Conservation (phyloP, 2,113 vertebrate species). For the Sigmodon hispidus region DNA sequence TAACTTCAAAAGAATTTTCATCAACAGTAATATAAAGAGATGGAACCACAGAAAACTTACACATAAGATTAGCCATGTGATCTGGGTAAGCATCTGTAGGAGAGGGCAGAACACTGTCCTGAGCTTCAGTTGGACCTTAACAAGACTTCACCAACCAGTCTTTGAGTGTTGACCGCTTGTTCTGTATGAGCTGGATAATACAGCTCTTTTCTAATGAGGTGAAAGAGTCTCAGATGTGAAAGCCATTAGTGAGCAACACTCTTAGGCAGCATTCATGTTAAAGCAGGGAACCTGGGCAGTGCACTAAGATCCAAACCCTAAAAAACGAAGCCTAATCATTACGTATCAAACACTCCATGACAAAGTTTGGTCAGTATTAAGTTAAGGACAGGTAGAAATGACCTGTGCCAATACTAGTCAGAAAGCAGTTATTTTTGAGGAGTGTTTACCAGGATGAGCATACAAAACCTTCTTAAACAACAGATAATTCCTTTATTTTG, state of each 20-base stretch:
- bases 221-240: neutral
- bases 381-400: neutral
- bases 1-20: neutral
- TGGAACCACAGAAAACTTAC: neutral
- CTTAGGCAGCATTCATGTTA: neutral
- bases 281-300: neutral
- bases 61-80: neutral
- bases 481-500: neutral
- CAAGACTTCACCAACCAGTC: neutral
- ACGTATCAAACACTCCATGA: neutral
- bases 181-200: neutral
- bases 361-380: neutral
- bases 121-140: neutral
- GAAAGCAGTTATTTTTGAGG: neutral
- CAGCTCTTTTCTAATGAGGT: neutral
- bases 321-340: slow-evolving; percentile 3
- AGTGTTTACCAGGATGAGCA: neutral
- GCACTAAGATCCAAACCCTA: neutral
- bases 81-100: neutral
- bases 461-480: neutral
- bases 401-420: neutral
- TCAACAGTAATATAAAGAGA: neutral
- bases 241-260: neutral
- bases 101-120: neutral
- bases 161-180: neutral